Evolutionary conservation across 2,797 vertebrate genomes (phyloP).

Genomic region (Oreochromis mossambicus): DNA sequence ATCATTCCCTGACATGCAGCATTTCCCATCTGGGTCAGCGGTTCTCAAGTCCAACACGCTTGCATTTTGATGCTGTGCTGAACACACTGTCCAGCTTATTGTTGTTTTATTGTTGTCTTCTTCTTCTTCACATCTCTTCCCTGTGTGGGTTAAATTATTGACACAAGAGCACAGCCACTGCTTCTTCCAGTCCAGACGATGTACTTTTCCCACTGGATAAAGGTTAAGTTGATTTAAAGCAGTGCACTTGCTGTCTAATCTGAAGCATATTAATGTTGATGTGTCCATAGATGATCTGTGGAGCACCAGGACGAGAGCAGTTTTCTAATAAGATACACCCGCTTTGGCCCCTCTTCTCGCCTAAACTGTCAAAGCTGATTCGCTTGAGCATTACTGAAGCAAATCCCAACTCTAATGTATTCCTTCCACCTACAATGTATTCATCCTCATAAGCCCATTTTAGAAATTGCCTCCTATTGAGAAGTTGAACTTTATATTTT

Average conservation of each 20-base stretch:
- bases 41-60: not conserved
- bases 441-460: not conserved
- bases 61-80: not conserved
- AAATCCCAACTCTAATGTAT: not conserved
- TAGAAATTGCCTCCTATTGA: not conserved
- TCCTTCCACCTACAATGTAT: not conserved
- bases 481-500: not conserved
- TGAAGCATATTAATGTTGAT: not conserved
- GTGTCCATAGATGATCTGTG: not conserved
- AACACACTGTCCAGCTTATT: not conserved
- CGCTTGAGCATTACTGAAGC: not conserved
- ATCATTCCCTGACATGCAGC: not conserved
- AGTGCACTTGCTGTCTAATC: not conserved
- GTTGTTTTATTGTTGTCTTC: not conserved
- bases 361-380: constrained; percentile 4
- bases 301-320: not conserved
- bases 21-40: not conserved
- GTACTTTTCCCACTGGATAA: not conserved
- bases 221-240: not conserved
- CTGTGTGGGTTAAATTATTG: not conserved
- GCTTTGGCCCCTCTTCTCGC: not conserved
- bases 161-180: not conserved
- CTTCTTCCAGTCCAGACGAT: not conserved
- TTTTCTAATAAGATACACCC: not conserved
- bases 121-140: not conserved